Percentiles rank a stretch among this genome's conserved stretches.
These are phyloP conservation scores for Plotosus lineatus DNA, from an alignment of 2,113 vertebrate species.

Conservation along the genomic window DNA sequence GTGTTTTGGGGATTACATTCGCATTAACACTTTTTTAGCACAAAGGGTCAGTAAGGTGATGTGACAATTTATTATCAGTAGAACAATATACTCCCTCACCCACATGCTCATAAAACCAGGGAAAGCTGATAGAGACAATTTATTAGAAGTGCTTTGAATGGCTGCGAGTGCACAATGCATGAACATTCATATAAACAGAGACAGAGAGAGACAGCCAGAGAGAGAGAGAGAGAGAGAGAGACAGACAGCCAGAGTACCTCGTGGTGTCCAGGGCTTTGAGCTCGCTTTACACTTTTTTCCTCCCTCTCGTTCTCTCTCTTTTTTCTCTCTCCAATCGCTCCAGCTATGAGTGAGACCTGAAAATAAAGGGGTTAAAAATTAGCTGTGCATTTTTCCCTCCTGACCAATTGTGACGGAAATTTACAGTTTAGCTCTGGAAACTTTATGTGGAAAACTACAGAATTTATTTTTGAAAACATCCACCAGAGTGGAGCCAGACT, in stretches of 20 bases:
- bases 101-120: not conserved
- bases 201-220: not conserved
- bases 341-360: constrained; percentile 25
- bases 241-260: constrained; percentile 23
- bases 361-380: constrained; percentile 43
- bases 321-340: constrained; percentile 34
- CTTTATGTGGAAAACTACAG: constrained; percentile 30
- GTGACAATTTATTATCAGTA: not conserved
- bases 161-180: not conserved
- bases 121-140: not conserved
- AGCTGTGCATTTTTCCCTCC: not conserved
- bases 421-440: constrained; percentile 33
- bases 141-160: not conserved
- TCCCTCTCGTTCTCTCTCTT: constrained; percentile 55
- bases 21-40: not conserved
- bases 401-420: constrained; percentile 17
- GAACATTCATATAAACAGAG: not conserved
- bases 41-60: not conserved
- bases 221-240: not conserved
- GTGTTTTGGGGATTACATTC: not conserved
- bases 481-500: not conserved
- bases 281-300: not conserved
- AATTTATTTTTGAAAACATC: constrained; percentile 30
- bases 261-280: not conserved
- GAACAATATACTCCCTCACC: not conserved